Evolutionary conservation across 2,797 vertebrate species (phyloP).

Genomic region (Lophotriccus pileatus): DNA sequence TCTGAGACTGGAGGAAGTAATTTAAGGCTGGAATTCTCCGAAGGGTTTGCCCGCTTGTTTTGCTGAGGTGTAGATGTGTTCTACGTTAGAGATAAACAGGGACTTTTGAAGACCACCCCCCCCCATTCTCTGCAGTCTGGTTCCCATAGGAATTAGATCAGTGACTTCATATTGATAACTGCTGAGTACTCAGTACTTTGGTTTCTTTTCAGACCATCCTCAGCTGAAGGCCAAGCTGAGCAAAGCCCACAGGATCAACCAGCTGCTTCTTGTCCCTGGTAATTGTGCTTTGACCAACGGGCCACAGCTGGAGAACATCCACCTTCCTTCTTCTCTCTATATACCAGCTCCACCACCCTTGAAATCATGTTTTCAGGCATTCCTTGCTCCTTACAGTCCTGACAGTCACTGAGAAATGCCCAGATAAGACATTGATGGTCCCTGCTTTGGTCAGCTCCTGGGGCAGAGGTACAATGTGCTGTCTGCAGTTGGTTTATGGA

Average conservation of each 20-base stretch:
- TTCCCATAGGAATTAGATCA: not conserved
- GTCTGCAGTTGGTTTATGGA: not conserved
- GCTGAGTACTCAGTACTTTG: not conserved
- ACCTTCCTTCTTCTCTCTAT: not conserved
- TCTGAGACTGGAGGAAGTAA: constrained; percentile 23
- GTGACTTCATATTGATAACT: not conserved
- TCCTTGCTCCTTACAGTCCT: fast-evolving
- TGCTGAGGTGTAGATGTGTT: not conserved
- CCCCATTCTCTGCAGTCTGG: not conserved
- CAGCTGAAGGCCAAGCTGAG: not conserved
- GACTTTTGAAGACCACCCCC: not conserved
- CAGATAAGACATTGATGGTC: fast-evolving
- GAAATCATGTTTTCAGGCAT: not conserved
- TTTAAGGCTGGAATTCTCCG: constrained; percentile 37
- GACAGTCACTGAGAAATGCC: not conserved
- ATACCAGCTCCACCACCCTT: not conserved
- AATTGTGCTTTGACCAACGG: not conserved
- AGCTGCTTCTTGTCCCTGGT: not conserved
- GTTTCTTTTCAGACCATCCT: not conserved
- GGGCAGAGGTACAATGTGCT: fast-evolving
- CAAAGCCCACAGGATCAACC: not conserved
- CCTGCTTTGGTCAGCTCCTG: not conserved
- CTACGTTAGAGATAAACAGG: not conserved
- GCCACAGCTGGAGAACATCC: not conserved
- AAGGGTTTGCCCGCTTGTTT: not conserved